Conservation (phyloP, 2,113 vertebrate genomes). For the Kryptolebias marmoratus region DNA sequence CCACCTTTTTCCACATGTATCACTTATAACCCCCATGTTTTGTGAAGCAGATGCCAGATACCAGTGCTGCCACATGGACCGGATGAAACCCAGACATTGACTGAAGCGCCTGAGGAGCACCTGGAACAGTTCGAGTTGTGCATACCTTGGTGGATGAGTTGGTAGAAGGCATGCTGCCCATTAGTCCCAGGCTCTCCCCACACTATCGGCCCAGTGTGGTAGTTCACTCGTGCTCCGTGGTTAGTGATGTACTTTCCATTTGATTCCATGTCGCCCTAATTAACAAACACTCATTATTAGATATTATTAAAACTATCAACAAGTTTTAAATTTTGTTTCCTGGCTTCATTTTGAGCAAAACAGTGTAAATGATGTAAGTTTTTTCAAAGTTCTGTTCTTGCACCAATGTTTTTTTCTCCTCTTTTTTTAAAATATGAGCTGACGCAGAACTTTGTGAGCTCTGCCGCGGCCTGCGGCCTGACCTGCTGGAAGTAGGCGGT, state of each 20-base stretch:
- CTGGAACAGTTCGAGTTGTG: not conserved
- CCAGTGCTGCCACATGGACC: not conserved
- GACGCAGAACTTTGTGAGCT: not conserved
- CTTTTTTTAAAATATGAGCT: not conserved
- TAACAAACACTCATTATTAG: not conserved
- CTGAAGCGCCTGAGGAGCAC: not conserved
- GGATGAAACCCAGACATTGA: not conserved
- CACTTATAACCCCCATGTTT: no score
- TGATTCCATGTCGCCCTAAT: slow-evolving; percentile 97
- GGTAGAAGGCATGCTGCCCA: slow-evolving; percentile 97
- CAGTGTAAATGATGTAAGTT: no score
- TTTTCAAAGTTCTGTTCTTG: no score
- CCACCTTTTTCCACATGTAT: not conserved
- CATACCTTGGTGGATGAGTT: slow-evolving; percentile 98
- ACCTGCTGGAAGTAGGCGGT: slow-evolving; percentile 99
- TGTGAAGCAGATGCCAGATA: not conserved
- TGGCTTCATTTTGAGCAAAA: not conserved
- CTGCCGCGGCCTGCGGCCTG: slow-evolving; percentile 1
- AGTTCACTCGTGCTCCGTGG: slow-evolving; percentile 87
- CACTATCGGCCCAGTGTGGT: slow-evolving; percentile 94
- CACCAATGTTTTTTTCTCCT: not conserved
- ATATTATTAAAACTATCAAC: not conserved
- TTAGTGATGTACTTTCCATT: slow-evolving; percentile 97
- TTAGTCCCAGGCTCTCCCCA: slow-evolving; percentile 99
- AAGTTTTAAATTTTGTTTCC: not conserved